Evolutionary conservation across 2,113 vertebrate genomes (phyloP), one percentile per base, ranked within the genome.

Genomic region (Pycnonotus jocosus): DNA sequence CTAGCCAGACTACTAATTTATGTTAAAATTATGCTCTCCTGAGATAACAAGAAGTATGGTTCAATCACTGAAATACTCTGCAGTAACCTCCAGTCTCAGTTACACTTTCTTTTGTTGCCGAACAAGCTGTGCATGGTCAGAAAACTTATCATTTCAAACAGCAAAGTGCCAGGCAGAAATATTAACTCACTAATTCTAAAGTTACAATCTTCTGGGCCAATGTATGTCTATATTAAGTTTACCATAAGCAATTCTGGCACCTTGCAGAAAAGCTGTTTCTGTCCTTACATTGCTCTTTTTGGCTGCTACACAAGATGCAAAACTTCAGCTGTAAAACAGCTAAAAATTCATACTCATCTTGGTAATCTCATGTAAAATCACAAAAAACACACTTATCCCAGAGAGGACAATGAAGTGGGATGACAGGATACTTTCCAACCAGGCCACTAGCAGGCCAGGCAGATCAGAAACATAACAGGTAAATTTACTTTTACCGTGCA

Each of bases 11-110:
- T 56, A 86, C 44, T 92, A 91, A 97, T 95, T 95, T 96, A 97
- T 93, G 92, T 23, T 94, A 94, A 95, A 95, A 95, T 86, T 93
- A 96, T 88, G 82, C 88, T 94, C 93, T 90, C 93, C 53, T 27
- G 92, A 93, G 90, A 77, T 78, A 96, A 95, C 31, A 82, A 69
- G 35, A 92, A 93, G 74, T 66, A 81, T 4, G 1, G 85, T 74
- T 94, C 82, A 78, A 81, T 51, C 8, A 3, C 74, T 93, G 74
- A 95, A 90, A 92, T 66, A 90, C 66, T 93, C 92, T 2, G 2
- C 56, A 86, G 72, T 71, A 88, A 86, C 57, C 57, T 84, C 64
- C 44, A 64, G 60, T 68, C 80, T 94, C 81, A 90, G 71, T 58
- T 72, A 81, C 76, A 81, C 76, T 90, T 90, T 60, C 60, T 92